Conservation (phyloP, 2,888 invertebrate species). For the Leucophora obtusa region DNA sequence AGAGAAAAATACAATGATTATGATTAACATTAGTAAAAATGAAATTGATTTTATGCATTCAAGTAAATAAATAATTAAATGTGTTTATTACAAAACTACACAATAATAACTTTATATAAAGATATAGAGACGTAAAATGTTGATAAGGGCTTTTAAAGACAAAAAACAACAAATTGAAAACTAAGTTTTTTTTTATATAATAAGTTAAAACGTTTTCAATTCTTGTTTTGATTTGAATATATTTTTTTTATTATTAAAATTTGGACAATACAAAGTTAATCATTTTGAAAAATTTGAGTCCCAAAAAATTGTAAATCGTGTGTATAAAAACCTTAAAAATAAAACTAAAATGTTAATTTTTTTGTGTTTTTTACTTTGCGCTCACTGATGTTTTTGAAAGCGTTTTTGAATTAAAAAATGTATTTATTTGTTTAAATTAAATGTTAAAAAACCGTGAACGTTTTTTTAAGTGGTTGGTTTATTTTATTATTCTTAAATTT, state of each 20-base stretch:
- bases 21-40: conserved; percentile 44
- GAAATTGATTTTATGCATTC: conserved; percentile 27
- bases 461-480: conserved; percentile 21
- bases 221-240: conserved; percentile 20
- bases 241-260: conserved; percentile 52
- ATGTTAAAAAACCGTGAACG: conserved; percentile 57
- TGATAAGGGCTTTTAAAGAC: conserved; percentile 56
- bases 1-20: conserved; percentile 34
- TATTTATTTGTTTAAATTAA: conserved; percentile 42
- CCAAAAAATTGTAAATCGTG: conserved; percentile 36
- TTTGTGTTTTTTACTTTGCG: conserved; percentile 23
- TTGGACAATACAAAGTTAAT: conserved; percentile 43
- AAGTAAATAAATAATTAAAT: conserved; percentile 8
- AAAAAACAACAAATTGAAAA: conserved; percentile 13
- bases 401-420: conserved; percentile 11
- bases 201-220: conserved; percentile 50
- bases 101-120: conserved; percentile 39
- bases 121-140: conserved; percentile 55
- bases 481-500: conserved; percentile 64
- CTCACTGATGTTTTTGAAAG: conserved; percentile 5
- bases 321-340: conserved; percentile 56
- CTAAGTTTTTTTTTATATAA: conserved; percentile 30
- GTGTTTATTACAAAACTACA: conserved; percentile 44
- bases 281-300: conserved; percentile 51
- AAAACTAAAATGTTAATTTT: conserved; percentile 43